Base-by-base conservation (phyloP, 1,140 invertebrate genomes). In the Megalopta genalis region DNA sequence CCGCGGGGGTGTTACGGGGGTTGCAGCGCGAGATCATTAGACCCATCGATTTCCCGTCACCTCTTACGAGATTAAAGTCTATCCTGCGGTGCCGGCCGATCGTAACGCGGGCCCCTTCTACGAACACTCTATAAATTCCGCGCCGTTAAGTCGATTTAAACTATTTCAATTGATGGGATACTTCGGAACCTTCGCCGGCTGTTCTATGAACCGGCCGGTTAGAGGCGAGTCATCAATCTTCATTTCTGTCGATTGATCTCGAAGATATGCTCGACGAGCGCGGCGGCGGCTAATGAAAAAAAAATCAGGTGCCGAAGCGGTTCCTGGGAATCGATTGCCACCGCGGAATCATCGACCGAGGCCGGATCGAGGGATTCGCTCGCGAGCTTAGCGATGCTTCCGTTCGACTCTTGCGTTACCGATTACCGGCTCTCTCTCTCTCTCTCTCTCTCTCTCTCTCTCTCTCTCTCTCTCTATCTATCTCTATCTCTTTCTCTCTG, bases 81-180 rank as follows among this genome's bases (percentile, higher is more conserved):
- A 57, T 54, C 39, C 37, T 10, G 16, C 9, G 21, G 54, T 32
- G 54, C 54, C 21, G 54, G 0, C 14, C 54, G 67, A 70, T 70
- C 66, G 39, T 69, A 59, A 59, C 32, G 49, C 27, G 66, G 71
- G 57, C 54, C 5, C 21, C 18, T 85, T 84, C 83, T 77, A 12
- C 78, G 84, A 84, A 80, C 76, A 66, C 72, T 76, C 80, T 85
- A 83, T 83, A 80, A 83, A 85, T 80, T 85, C 80, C 63, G 54
- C 37, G 14, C 68, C 66, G 75, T 77, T 77, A 85, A 79, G 67
- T 86, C 67, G 80, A 79, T 86, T 82, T 76, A 85, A 86, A 81
- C 80, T 85, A 76, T 85, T 85, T 59, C 80, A 82, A 85, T 86
- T 69, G 84, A 82, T 72, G 71, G 68, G 52, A 80, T 74, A 79